These are phyloP conservation scores for Troglohyphantes excavatus DNA, from an alignment of 2,888 invertebrate species.

Conservation along the genomic window DNA sequence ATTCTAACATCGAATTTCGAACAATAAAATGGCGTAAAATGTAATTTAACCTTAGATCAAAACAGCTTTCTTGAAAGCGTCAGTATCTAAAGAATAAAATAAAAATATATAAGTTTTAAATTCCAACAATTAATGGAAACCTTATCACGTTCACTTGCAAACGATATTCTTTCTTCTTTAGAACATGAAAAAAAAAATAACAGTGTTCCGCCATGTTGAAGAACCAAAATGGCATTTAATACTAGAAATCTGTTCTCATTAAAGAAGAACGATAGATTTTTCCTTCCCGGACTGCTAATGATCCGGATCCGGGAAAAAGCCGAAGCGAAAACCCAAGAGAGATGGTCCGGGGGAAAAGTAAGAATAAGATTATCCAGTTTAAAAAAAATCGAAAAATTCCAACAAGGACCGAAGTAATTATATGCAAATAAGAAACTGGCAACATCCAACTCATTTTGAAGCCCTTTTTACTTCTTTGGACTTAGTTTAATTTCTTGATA, in stretches of 20 bases:
- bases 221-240: constrained; percentile 71
- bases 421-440: constrained; percentile 73
- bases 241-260: constrained; percentile 74
- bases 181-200: constrained; percentile 16
- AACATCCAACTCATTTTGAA: constrained; percentile 74
- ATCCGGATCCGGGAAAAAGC: constrained; percentile 57
- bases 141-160: constrained; percentile 55
- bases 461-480: constrained; percentile 49
- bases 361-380: constrained; percentile 69
- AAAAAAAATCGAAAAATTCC: constrained; percentile 35
- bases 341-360: constrained; percentile 49
- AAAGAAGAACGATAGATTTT: constrained; percentile 51
- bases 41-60: constrained; percentile 37
- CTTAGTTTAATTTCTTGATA: constrained; percentile 65
- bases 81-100: not conserved
- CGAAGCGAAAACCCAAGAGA: constrained; percentile 44
- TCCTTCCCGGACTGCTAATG: constrained; percentile 63
- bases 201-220: constrained; percentile 50
- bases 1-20: not conserved
- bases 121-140: constrained; percentile 64
- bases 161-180: not conserved
- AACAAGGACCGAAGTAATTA: constrained; percentile 70
- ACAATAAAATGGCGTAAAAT: constrained; percentile 15
- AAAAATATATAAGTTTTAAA: constrained; percentile 47
- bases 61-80: constrained; percentile 2